Evolutionary conservation across 2,888 invertebrate genomes (phyloP).

Genomic region (Drosophila imparisetae): DNA sequence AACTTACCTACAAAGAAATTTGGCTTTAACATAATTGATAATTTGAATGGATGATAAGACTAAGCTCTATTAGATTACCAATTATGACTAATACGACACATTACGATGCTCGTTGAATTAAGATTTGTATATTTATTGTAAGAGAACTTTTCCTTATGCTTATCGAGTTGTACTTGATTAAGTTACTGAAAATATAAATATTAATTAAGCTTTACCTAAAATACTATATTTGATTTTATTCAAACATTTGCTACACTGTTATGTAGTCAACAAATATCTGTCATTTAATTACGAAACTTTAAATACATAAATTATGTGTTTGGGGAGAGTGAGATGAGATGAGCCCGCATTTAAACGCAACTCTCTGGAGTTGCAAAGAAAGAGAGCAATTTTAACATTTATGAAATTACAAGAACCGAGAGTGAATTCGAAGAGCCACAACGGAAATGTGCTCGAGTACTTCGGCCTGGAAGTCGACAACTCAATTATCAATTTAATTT

Average conservation of each 20-base stretch:
- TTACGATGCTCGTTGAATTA: neutral
- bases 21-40: neutral
- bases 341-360: conserved; percentile 29
- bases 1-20: neutral
- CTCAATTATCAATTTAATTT: conserved; percentile 65
- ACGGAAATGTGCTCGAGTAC: conserved; percentile 36
- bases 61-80: no score
- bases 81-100: neutral
- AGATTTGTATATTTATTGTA: neutral
- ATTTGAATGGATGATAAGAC: neutral
- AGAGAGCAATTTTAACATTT: conserved; percentile 4
- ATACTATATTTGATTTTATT: neutral
- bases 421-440: conserved; percentile 14
- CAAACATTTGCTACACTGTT: neutral
- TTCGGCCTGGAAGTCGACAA: conserved; percentile 10
- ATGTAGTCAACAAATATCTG: neutral
- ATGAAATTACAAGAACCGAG: conserved; percentile 11
- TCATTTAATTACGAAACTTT: neutral
- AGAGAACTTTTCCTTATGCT: neutral
- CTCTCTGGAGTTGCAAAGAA: conserved; percentile 18
- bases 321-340: neutral
- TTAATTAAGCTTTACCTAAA: neutral
- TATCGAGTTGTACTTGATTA: neutral
- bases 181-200: neutral
- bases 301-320: neutral